Evolutionary conservation across 2,888 invertebrate genomes (phyloP).

Genomic region (Pediacus dermestoides): DNA sequence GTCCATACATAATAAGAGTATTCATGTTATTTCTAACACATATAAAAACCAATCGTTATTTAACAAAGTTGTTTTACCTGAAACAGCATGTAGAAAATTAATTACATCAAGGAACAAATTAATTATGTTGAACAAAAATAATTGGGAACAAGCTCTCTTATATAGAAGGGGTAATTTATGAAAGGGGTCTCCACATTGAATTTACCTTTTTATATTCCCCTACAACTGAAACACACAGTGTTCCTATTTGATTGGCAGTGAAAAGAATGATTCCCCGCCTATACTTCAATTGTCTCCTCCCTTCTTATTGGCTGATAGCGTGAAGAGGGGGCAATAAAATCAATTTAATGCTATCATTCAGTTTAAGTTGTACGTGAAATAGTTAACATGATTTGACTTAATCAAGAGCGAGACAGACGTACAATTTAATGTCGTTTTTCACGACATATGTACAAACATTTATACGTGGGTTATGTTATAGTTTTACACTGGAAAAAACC

Average conservation of each 20-base stretch:
- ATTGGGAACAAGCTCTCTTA: slow-evolving; percentile 22
- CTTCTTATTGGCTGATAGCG: slow-evolving; percentile 43
- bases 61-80: too few relatives aligned
- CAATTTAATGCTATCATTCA: slow-evolving; percentile 51
- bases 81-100: slow-evolving; percentile 39
- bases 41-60: too few relatives aligned
- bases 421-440: slow-evolving; percentile 1
- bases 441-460: too few relatives aligned
- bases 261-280: slow-evolving; percentile 46
- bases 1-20: too few relatives aligned
- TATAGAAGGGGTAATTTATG: slow-evolving; percentile 3
- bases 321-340: slow-evolving; percentile 49
- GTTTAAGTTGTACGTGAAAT: slow-evolving; percentile 41
- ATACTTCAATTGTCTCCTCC: slow-evolving; percentile 40
- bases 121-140: slow-evolving; percentile 43
- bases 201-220: background rate
- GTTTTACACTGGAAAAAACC: slow-evolving; percentile 19
- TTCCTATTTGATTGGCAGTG: slow-evolving; percentile 45
- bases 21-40: too few relatives aligned
- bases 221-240: slow-evolving; percentile 4
- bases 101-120: slow-evolving; percentile 43
- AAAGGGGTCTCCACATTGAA: background rate
- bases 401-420: slow-evolving; percentile 26
- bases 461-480: slow-evolving; percentile 4
- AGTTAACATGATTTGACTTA: slow-evolving; percentile 33